Evolutionary conservation across 2,888 invertebrate species (phyloP).

Genomic region (Aethes cnicana): DNA sequence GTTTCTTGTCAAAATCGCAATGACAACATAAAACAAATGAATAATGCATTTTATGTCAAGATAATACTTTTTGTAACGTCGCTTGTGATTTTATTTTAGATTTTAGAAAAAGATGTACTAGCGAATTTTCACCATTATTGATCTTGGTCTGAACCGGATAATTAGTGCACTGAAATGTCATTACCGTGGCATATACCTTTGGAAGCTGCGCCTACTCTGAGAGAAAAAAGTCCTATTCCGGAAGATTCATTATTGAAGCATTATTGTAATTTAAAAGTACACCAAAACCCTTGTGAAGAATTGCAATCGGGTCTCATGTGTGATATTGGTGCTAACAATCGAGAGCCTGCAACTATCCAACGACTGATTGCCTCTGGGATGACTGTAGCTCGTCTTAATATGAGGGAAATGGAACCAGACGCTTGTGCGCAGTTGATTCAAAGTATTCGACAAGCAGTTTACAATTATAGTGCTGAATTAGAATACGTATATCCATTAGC

Average conservation of each 20-base stretch:
- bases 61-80: no score
- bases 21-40: no score
- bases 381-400: constrained; percentile 71
- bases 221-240: constrained; percentile 40
- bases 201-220: constrained; percentile 52
- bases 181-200: constrained; percentile 74
- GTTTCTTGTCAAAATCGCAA: no score
- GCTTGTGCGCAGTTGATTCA: constrained; percentile 69
- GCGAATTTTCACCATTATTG: no score
- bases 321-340: constrained; percentile 64
- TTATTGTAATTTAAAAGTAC: constrained; percentile 59
- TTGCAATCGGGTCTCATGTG: constrained; percentile 74
- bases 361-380: constrained; percentile 72
- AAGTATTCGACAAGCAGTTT: constrained; percentile 72
- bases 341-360: constrained; percentile 66
- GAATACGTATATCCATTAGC: constrained; percentile 77
- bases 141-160: no score
- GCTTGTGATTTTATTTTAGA: no score
- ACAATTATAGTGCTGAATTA: constrained; percentile 72
- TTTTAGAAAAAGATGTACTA: no score
- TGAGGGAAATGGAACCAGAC: constrained; percentile 68
- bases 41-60: no score
- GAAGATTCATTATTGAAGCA: constrained; percentile 61
- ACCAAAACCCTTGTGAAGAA: constrained; percentile 68
- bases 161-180: constrained; percentile 47